These are phyloP conservation scores for Eudasyphora cyanicolor DNA, from an alignment of 2,888 invertebrate species.

Conservation along the genomic window DNA sequence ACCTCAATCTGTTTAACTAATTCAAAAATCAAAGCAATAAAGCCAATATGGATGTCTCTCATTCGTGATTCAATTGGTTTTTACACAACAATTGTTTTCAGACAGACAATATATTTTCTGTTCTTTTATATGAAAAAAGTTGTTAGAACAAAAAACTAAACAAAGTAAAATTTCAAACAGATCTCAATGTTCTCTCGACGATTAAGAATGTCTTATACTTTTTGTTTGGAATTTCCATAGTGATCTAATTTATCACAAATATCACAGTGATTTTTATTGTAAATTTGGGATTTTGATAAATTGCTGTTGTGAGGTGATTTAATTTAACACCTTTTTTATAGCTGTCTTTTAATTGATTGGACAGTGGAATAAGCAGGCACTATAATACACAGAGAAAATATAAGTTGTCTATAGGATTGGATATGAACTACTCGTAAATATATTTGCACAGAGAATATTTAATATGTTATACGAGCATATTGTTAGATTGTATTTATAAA, in stretches of 20 bases:
- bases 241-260: slow-evolving; percentile 74
- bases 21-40: slow-evolving; percentile 18
- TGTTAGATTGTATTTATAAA: too few species aligned
- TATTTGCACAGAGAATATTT: too few species aligned
- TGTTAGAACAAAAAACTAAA: neutral
- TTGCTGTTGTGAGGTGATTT: neutral
- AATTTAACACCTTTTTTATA: slow-evolving; percentile 48
- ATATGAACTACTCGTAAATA: too few species aligned
- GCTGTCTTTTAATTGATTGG: too few species aligned
- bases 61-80: slow-evolving; percentile 63
- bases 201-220: slow-evolving; percentile 25
- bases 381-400: too few species aligned
- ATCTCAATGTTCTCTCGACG: slow-evolving; percentile 26
- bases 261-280: slow-evolving; percentile 6
- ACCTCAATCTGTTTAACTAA: slow-evolving; percentile 10
- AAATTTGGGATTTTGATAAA: neutral
- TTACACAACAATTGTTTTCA: slow-evolving; percentile 55
- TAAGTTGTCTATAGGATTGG: too few species aligned
- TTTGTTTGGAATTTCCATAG: slow-evolving; percentile 73
- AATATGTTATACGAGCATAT: too few species aligned
- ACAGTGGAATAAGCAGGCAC: too few species aligned
- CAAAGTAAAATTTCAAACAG: neutral
- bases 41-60: neutral
- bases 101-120: slow-evolving; percentile 17
- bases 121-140: neutral